phyloP scores from a whole-genome alignment of 1,140 invertebrate species.

The Mylabris phalerata region DNA sequence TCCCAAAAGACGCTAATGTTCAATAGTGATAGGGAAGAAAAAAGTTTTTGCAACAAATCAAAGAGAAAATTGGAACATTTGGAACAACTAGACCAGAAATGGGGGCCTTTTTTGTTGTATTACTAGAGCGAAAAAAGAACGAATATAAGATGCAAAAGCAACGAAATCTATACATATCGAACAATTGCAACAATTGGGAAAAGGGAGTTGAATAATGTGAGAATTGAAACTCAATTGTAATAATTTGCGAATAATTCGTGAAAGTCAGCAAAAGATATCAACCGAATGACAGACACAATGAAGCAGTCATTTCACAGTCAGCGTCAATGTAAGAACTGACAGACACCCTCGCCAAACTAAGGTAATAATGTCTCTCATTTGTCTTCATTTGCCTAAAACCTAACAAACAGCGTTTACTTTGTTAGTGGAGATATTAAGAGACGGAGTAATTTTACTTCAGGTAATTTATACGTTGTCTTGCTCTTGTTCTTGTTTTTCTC shows the following conservation, averaged over 20 bases:
- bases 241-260: constrained; percentile 24
- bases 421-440: constrained; percentile 24
- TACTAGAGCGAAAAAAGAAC: neutral
- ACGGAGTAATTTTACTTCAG: neutral
- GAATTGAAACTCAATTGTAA: constrained; percentile 9
- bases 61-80: neutral
- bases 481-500: no score
- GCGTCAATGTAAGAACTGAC: constrained; percentile 30
- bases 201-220: no score
- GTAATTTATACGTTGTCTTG: constrained; percentile 8
- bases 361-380: constrained; percentile 41
- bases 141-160: no score
- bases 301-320: constrained; percentile 17
- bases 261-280: constrained; percentile 19
- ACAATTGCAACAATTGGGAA: no score
- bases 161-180: no score
- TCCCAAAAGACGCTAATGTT: constrained; percentile 7
- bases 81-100: neutral
- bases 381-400: constrained; percentile 41
- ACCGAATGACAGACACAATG: neutral
- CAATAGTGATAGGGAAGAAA: constrained; percentile 6
- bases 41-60: constrained; percentile 2
- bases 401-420: constrained; percentile 32
- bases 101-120: neutral
- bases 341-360: constrained; percentile 36